These are phyloP conservation scores for Hyles vespertilio DNA, from an alignment of 1,140 invertebrate species.

Conservation along the genomic window DNA sequence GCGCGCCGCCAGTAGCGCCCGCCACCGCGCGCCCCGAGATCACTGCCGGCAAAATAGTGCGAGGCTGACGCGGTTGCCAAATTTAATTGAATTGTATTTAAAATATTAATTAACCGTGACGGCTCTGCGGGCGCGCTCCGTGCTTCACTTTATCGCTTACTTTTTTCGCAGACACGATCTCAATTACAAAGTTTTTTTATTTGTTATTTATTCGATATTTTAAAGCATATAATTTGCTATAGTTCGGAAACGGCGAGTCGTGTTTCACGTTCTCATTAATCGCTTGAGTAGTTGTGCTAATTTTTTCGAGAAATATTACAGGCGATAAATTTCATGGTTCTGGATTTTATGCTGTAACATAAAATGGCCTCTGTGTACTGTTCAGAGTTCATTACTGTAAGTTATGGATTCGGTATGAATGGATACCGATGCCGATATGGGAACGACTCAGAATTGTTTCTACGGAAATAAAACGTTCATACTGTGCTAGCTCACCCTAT, in stretches of 20 bases:
- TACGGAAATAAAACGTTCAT: slow-evolving; percentile 3
- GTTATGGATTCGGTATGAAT: slow-evolving; percentile 30
- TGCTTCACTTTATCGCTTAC: slow-evolving; percentile 52
- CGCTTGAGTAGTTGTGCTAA: slow-evolving; percentile 67
- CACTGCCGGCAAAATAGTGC: slow-evolving; percentile 23
- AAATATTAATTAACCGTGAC: slow-evolving; percentile 68
- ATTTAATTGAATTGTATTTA: slow-evolving; percentile 68
- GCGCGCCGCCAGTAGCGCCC: slow-evolving; percentile 4
- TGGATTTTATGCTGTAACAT: slow-evolving; percentile 50
- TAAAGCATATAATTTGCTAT: slow-evolving; percentile 59
- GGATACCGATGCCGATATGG: slow-evolving; percentile 11
- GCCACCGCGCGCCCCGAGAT: slow-evolving; percentile 1
- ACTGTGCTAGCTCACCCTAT: neutral
- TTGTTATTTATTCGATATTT: slow-evolving; percentile 56
- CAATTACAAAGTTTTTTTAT: slow-evolving; percentile 54
- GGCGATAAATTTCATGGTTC: slow-evolving; percentile 55
- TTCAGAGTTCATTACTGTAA: slow-evolving; percentile 24
- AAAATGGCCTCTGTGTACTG: slow-evolving; percentile 27
- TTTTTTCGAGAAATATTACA: slow-evolving; percentile 62
- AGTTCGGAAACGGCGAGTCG: slow-evolving; percentile 48
- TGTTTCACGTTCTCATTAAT: slow-evolving; percentile 68
- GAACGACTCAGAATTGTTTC: slow-evolving; percentile 1
- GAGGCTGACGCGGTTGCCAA: slow-evolving; percentile 33
- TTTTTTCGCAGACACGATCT: slow-evolving; percentile 49
- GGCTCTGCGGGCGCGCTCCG: slow-evolving; percentile 26